Conservation (phyloP, 2,113 vertebrate species). For the Anoura caudifer region DNA sequence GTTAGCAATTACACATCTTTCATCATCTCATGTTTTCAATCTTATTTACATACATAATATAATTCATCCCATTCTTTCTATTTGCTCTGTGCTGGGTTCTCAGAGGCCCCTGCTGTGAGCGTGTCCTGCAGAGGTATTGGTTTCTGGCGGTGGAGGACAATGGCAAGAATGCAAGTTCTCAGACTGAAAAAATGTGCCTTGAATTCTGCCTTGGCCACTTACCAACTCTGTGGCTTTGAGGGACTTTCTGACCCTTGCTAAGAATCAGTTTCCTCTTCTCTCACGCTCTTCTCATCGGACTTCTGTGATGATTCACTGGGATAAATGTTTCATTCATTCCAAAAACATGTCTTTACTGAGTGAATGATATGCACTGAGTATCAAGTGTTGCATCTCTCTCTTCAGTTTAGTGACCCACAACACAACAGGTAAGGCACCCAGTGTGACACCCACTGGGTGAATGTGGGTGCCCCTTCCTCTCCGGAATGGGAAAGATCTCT, state of each 20-base stretch:
- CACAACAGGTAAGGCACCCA: background rate
- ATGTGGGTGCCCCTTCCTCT: background rate
- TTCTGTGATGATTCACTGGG: background rate
- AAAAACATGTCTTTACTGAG: background rate
- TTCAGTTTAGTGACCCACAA: background rate
- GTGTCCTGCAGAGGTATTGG: background rate
- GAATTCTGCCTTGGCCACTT: background rate
- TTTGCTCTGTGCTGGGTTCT: background rate
- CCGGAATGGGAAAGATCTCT: background rate
- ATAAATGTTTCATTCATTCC: background rate
- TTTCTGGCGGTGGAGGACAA: background rate
- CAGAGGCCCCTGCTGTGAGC: accelerated
- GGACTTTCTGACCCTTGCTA: background rate
- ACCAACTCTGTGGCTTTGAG: background rate
- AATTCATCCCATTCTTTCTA: background rate
- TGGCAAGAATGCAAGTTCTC: background rate
- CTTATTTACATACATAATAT: background rate
- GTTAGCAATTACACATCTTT: background rate
- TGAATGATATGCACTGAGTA: accelerated
- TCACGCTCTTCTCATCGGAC: background rate
- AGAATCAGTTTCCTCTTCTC: background rate
- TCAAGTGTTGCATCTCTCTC: no score
- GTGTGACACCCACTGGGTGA: no score
- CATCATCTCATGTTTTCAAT: background rate
- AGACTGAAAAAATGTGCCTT: background rate